Base-by-base conservation (phyloP, 2,888 invertebrate genomes). In the Polia nebulosa region DNA sequence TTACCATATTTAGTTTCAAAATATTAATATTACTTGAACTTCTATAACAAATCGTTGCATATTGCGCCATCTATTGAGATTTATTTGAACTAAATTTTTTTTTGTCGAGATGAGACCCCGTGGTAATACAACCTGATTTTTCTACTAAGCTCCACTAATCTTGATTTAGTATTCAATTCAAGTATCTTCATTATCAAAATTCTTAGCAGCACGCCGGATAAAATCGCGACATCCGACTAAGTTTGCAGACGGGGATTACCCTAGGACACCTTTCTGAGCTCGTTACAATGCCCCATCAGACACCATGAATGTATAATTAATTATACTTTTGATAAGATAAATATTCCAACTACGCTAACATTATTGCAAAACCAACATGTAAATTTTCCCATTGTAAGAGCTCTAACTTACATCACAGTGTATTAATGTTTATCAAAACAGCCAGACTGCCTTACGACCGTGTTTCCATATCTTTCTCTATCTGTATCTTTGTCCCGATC, bases 371-470 rank as follows among this genome's bases (percentile, higher is more conserved):
- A 53, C 11, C 11, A 45, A 55, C 17, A 63, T 36, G 25, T 56
- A 36, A 45, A 55, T 53, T 32, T 74, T 47, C 22, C 27, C 22
- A 34, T 20, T 39, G 39, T 45, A 22, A 20, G 1, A 49, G n/a
- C 15, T 13, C 36, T 51, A 22, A 27, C 2, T 8, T 52, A 62
- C 7, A 22, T 60, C 44, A 57, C 34, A 34, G 27, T 51, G 11
- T 52, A 34, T 70, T 61, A 59, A 39, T 51, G 49, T 47, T 71
- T 44, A 65, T 60, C 39, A 52, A 65, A 56, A 71, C n/a, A 57
- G n/a, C 15, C 36, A 34, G 17, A 15, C 41, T 20, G 27, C 17
- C 25, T 55, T 20, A 20, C 36, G 25, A 45, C 45, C 39, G 32
- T 7, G 56, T 60, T 76, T 49, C 20, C 39, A 25, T 76, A 60